Conservation (phyloP, 2,797 vertebrate genomes). For the Syngnathus acus region DNA sequence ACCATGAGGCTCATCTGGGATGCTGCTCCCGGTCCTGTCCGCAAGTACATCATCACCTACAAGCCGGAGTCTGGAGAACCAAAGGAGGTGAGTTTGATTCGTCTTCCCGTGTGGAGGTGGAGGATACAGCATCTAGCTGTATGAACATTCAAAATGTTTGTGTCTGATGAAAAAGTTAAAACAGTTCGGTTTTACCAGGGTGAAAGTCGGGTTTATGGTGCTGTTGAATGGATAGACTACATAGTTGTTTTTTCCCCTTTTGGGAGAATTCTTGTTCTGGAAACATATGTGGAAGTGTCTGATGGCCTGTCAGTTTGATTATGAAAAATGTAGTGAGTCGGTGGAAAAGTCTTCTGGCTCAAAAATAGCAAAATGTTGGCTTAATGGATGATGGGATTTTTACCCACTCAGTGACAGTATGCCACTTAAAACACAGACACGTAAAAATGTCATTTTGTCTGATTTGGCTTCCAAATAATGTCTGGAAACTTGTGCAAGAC, state of each 20-base stretch:
- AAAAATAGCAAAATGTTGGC: constrained; percentile 28
- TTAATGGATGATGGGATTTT: constrained; percentile 31
- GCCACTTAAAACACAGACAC: constrained; percentile 23
- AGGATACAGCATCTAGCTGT: neutral
- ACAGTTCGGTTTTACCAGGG: constrained; percentile 18
- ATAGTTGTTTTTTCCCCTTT: constrained; percentile 27
- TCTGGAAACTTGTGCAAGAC: constrained; percentile 1
- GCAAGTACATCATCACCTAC: constrained; percentile 85
- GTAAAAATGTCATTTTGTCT: constrained; percentile 17
- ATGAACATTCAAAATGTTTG: neutral
- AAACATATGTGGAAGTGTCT: constrained; percentile 44
- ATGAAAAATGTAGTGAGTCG: constrained; percentile 20
- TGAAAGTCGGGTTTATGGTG: constrained; percentile 17
- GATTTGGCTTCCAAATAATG: neutral
- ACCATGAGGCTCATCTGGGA: constrained; percentile 85
- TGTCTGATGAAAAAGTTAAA: neutral
- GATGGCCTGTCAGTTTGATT: constrained; percentile 17
- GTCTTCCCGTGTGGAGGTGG: neutral
- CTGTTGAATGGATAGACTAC: constrained; percentile 37
- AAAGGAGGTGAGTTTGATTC: constrained; percentile 78
- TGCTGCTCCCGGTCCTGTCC: constrained; percentile 81
- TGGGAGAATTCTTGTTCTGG: constrained; percentile 41
- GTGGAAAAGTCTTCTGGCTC: constrained; percentile 20
- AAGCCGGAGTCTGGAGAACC: constrained; percentile 75
- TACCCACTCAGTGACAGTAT: constrained; percentile 9